phyloP scores from a whole-genome alignment of 2,888 invertebrate genomes.

The Psylliodes chrysocephalus region DNA sequence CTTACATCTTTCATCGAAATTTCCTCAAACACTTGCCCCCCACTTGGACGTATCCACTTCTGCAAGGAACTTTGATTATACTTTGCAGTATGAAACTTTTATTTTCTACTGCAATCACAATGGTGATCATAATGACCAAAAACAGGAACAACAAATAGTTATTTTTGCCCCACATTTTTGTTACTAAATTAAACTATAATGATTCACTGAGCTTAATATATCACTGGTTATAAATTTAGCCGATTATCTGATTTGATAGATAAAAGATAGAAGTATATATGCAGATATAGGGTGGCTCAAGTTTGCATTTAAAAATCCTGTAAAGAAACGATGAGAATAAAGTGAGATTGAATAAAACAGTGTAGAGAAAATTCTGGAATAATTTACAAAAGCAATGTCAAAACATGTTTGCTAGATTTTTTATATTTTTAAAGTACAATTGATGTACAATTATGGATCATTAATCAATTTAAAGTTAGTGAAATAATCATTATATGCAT shows the following conservation, averaged over 20 bases:
- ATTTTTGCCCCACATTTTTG: background rate
- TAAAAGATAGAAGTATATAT: background rate
- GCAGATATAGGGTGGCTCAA: background rate
- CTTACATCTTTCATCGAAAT: background rate
- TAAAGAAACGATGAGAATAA: too few species aligned
- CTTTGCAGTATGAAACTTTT: background rate
- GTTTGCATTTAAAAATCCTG: too few species aligned
- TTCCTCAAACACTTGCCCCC: constrained; percentile 2
- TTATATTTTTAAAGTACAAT: too few species aligned
- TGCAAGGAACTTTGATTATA: constrained; percentile 17
- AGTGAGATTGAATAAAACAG: too few species aligned
- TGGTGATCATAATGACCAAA: background rate
- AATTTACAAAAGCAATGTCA: too few species aligned
- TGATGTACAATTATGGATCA: too few species aligned
- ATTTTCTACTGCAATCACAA: background rate
- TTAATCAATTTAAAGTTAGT: too few species aligned
- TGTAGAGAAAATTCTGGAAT: too few species aligned
- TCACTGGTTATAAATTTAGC: too few species aligned
- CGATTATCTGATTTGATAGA: background rate
- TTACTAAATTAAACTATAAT: background rate
- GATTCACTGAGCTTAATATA: background rate
- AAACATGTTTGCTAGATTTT: too few species aligned
- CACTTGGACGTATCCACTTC: constrained; percentile 3
- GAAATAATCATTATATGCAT: too few species aligned
- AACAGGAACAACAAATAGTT: background rate